Evolutionary conservation across 2,888 invertebrate species (phyloP).

Genomic region (Brassicogethes aeneus): DNA sequence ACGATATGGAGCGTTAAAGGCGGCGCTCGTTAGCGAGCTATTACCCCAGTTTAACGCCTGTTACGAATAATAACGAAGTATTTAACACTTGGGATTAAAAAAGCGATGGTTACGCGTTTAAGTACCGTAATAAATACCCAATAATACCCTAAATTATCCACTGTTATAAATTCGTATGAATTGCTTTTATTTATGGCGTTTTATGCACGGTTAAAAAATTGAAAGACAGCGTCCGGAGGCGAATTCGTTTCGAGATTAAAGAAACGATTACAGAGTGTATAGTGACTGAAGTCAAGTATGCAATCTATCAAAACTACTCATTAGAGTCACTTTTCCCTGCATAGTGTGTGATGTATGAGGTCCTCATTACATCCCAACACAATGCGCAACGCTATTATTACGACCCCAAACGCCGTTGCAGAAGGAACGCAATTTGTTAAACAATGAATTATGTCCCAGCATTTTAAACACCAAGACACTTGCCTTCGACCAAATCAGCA

Average conservation of each 20-base stretch:
- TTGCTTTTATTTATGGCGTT: slow-evolving; percentile 4
- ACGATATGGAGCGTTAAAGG: background rate
- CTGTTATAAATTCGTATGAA: slow-evolving; percentile 4
- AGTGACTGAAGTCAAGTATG: background rate
- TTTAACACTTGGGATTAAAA: background rate
- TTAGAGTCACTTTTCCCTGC: slow-evolving; percentile 1
- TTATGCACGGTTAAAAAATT: slow-evolving; percentile 2
- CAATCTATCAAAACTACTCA: slow-evolving; percentile 1
- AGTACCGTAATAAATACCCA: slow-evolving; percentile 4
- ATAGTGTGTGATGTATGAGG: background rate
- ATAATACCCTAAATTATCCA: slow-evolving; percentile 3
- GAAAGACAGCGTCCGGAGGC: background rate
- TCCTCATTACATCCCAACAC: background rate
- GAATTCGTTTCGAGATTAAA: background rate
- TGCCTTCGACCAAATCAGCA: too few relatives aligned
- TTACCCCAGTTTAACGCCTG: background rate
- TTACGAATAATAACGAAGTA: background rate
- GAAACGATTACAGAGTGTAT: background rate
- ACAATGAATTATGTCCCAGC: too few relatives aligned
- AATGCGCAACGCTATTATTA: background rate
- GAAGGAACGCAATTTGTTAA: background rate
- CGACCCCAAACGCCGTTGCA: background rate
- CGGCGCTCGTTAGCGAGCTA: background rate
- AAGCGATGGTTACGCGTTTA: background rate
- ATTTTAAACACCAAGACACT: too few relatives aligned